Conservation (phyloP, 2,888 invertebrate species). For the Ophioninae sp. region DNA sequence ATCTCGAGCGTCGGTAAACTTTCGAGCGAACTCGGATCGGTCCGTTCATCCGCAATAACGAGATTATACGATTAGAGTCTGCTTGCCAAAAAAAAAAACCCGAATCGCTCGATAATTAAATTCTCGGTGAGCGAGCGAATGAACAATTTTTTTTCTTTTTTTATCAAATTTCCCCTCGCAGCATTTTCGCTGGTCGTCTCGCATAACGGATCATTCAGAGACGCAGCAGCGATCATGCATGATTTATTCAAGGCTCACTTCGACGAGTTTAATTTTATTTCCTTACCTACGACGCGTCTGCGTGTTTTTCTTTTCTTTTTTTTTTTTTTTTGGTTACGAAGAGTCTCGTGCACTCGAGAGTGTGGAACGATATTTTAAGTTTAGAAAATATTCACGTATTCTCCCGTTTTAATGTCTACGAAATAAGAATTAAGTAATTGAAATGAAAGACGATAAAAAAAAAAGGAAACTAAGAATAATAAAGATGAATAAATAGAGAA, state of each 20-base stretch:
- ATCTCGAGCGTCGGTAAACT: neutral
- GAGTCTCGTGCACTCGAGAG: slow-evolving; percentile 46
- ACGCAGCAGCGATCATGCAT: neutral
- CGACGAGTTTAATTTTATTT: slow-evolving; percentile 43
- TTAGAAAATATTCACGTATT: slow-evolving; percentile 66
- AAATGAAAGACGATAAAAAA: slow-evolving; percentile 16
- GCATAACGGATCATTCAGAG: neutral
- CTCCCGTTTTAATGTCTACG: slow-evolving; percentile 55
- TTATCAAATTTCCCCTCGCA: neutral
- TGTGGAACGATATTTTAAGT: slow-evolving; percentile 71
- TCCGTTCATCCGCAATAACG: neutral
- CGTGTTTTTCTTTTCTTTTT: slow-evolving; percentile 33
- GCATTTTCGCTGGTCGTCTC: neutral
- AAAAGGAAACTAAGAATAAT: slow-evolving; percentile 8
- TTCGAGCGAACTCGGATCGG: neutral
- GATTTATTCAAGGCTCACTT: slow-evolving; percentile 48
- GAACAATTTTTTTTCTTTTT: neutral
- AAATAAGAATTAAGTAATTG: slow-evolving; percentile 40
- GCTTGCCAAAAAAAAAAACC: neutral
- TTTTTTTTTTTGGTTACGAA: slow-evolving; percentile 45
- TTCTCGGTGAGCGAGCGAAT: neutral
- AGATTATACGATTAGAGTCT: neutral
- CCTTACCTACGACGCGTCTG: slow-evolving; percentile 30
- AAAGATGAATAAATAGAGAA: slow-evolving; percentile 14
- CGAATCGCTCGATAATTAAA: neutral